Conservation (phyloP, 35 echinoderm and acorn worm genomes). For the Apostichopus parvimensis region DNA sequence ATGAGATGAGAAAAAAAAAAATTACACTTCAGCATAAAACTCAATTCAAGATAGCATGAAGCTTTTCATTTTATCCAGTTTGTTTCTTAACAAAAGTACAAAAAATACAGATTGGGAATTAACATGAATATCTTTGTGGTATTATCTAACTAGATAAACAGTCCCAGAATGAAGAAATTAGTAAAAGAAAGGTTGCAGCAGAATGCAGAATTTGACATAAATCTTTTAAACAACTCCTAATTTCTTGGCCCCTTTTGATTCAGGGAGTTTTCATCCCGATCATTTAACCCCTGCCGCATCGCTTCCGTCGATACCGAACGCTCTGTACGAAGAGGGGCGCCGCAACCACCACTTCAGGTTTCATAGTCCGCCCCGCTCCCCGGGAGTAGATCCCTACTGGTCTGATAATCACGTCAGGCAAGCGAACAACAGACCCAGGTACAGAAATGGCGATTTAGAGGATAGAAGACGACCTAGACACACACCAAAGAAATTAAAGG, state of each 20-base stretch:
- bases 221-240: background rate
- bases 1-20: too few species aligned
- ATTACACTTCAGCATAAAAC: too few species aligned
- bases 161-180: too few species aligned
- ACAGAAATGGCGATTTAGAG: background rate
- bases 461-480: background rate
- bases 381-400: background rate
- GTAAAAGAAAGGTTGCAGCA: too few species aligned
- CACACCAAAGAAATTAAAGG: slow-evolving; percentile 25
- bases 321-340: background rate
- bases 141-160: too few species aligned
- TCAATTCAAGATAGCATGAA: too few species aligned
- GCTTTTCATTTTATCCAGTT: too few species aligned
- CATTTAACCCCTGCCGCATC: slow-evolving; percentile 59
- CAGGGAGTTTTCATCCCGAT: slow-evolving; percentile 85
- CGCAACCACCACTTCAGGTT: background rate
- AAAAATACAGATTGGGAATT: too few species aligned
- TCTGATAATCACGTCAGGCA: background rate
- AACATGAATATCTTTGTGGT: too few species aligned
- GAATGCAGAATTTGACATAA: too few species aligned
- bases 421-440: background rate
- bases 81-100: too few species aligned
- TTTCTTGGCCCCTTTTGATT: background rate
- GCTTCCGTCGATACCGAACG: slow-evolving; percentile 20
- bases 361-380: background rate